phyloP scores from a whole-genome alignment of 2,888 invertebrate species.

The Clusia tigrina region DNA sequence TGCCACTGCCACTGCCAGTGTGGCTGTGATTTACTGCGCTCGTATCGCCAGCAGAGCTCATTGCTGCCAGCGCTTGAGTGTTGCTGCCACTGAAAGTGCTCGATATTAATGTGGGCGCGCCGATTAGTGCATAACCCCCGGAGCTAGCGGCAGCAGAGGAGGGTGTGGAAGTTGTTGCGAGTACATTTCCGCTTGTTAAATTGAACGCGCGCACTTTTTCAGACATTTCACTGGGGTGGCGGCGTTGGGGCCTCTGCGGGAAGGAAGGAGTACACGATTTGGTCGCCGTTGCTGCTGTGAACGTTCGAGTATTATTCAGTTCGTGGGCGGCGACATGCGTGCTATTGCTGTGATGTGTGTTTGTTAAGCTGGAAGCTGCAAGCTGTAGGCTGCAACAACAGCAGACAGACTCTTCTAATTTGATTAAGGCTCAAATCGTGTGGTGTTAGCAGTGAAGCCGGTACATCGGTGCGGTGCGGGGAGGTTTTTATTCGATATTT shows the following conservation, averaged over 20 bases:
- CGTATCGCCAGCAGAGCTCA: constrained; percentile 23
- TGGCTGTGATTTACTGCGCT: constrained; percentile 30
- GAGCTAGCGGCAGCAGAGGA: neutral
- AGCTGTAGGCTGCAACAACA: neutral
- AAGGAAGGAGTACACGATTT: neutral
- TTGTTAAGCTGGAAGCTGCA: neutral
- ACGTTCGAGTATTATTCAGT: neutral
- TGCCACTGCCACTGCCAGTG: constrained; percentile 30
- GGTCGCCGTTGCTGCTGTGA: neutral
- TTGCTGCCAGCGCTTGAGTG: constrained; percentile 15
- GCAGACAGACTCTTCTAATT: neutral
- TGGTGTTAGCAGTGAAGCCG: neutral
- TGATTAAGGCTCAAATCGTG: neutral
- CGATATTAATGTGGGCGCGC: constrained; percentile 20
- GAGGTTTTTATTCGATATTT: neutral
- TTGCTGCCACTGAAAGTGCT: constrained; percentile 18
- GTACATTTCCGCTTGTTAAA: constrained; percentile 18
- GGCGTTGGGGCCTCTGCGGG: no score
- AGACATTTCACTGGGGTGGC: constrained; percentile 8
- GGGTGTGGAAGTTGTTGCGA: constrained; percentile 7
- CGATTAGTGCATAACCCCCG: constrained; percentile 14
- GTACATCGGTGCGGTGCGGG: neutral
- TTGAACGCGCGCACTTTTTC: constrained; percentile 21
- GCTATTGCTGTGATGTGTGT: neutral
- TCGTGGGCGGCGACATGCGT: neutral